Conservation (phyloP, 2,888 invertebrate species). For the Monoplex corrugatus region DNA sequence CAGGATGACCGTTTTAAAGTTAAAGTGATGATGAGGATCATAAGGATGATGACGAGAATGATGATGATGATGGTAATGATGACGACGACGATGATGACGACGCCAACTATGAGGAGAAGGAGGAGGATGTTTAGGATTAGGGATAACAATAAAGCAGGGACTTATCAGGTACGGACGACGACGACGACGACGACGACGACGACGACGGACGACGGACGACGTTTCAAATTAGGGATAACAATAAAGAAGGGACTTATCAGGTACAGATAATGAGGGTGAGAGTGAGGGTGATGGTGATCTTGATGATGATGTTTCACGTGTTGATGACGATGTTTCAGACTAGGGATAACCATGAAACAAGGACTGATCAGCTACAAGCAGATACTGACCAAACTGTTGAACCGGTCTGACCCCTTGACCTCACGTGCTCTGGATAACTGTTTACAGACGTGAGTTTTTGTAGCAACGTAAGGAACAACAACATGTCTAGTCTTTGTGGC, state of each 20-base stretch:
- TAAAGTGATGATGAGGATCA: background rate
- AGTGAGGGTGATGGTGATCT: too few relatives aligned
- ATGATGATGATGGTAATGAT: background rate
- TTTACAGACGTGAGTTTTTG: conserved; percentile 29
- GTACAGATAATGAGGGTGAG: background rate
- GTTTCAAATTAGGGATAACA: too few relatives aligned
- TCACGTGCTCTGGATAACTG: conserved; percentile 7
- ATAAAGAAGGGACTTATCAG: background rate
- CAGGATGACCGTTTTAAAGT: too few relatives aligned
- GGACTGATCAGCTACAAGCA: conserved; percentile 31
- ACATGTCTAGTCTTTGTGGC: too few relatives aligned
- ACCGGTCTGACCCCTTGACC: background rate
- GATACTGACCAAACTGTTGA: conserved; percentile 44
- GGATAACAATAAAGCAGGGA: background rate
- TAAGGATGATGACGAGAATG: background rate
- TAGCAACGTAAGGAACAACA: too few relatives aligned
- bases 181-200: background rate
- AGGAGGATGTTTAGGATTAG: conserved; percentile 9
- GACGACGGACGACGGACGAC: too few relatives aligned
- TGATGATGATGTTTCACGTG: background rate
- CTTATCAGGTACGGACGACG: conserved; percentile 30
- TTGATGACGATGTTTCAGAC: background rate
- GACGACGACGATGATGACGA: too few relatives aligned
- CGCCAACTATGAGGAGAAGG: too few relatives aligned
- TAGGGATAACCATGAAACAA: background rate